These are phyloP conservation scores for Cyphomyrus plagiostoma DNA, from an alignment of 2,113 vertebrate species.

Conservation along the genomic window DNA sequence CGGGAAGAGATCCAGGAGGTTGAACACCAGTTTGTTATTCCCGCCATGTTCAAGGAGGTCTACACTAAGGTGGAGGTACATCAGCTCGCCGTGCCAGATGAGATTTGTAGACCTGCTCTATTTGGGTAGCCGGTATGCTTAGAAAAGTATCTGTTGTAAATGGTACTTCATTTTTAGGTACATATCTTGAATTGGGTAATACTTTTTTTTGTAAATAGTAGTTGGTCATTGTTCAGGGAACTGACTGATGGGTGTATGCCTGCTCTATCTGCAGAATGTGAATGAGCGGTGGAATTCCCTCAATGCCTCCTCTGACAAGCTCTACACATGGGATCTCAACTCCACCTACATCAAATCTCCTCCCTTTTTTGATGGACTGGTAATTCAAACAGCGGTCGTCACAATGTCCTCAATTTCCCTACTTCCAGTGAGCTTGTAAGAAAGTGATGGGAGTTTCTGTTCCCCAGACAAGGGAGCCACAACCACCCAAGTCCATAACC, in stretches of 20 bases:
- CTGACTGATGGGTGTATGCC: background rate
- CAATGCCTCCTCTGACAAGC: constrained; percentile 73
- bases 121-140: background rate
- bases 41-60: constrained; percentile 95
- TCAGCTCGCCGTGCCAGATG: background rate
- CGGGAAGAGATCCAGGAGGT: constrained; percentile 87
- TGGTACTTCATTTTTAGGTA: background rate
- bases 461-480: constrained; percentile 70
- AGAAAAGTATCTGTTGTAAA: background rate
- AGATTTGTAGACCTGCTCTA: background rate
- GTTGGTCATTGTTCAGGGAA: background rate
- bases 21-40: constrained; percentile 82
- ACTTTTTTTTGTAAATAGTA: no score
- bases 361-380: constrained; percentile 89
- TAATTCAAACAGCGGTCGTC: constrained; percentile 40
- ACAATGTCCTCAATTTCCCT: background rate
- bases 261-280: constrained; percentile 65
- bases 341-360: constrained; percentile 98
- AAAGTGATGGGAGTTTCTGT: constrained; percentile 13
- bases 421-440: background rate
- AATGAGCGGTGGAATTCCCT: constrained; percentile 90
- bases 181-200: background rate
- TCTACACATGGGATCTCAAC: constrained; percentile 83
- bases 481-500: constrained; percentile 66
- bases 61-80: constrained; percentile 91